Evolutionary conservation across 2,888 invertebrate genomes (phyloP), one percentile per base, ranked within the genome.

Genomic region (Drosophila quinaria): DNA sequence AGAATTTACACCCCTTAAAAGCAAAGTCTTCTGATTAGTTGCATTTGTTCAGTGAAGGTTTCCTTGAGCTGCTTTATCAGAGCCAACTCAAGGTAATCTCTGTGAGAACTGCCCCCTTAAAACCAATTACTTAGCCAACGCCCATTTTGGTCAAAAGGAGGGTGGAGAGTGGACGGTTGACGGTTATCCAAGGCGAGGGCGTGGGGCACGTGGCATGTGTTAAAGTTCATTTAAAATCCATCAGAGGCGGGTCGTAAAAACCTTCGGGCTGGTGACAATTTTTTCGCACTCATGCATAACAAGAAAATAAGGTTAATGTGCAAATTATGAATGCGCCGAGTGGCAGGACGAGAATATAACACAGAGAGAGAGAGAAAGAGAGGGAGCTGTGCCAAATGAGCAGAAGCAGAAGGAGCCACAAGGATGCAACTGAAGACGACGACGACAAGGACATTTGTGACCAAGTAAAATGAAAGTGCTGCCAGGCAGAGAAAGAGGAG

Each of bases 141-240:
- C 69, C 59, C 79, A 56, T 52, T 42, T 58, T 33, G 70, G 50
- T 61, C 37, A 56, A 44, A 33, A 19, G 17, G 4, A 1, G n/a
- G 19, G 17, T 22, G 10, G 19, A 13, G 10, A 31, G 19, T 15
- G 35, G 22, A 11, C 1, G 44, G 33, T 13, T 35, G 33, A 3
- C 13, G 13, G 13, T n/a, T 19, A 19, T 11, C 1, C 19, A 11
- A 25, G 55, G 22, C 9, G 19, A 5, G 50, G 11, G 9, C 15
- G 35, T 4, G 52, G 39, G 29, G 1, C 29, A 44, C 47, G 62
- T 70, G 68, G 64, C 83, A 86, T 86, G 83, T 88, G 87, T 78
- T 88, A 81, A 88, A 88, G 87, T 88, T 84, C 84, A 85, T 85
- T 85, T 85, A 86, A 85, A 85, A 85, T 85, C 89, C 89, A 88